These are phyloP conservation scores for Antechinus flavipes DNA, from an alignment of 2,113 vertebrate species.

Conservation along the genomic window DNA sequence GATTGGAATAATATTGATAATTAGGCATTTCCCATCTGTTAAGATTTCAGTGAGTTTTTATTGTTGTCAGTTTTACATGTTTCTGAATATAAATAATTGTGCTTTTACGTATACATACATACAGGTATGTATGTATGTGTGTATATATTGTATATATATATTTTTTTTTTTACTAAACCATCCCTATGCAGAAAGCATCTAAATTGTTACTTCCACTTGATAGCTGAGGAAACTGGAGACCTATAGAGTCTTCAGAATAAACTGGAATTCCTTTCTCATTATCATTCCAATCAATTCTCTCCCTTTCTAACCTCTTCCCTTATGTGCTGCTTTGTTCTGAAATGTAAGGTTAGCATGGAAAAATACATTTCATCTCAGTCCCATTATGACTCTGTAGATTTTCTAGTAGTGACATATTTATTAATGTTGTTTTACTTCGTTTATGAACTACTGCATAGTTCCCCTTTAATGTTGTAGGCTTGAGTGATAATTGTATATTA, in stretches of 20 bases:
- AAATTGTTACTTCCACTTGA: background rate
- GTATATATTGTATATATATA: no score
- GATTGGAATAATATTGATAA: background rate
- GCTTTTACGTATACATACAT: background rate
- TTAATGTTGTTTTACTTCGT: background rate
- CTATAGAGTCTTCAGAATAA: background rate
- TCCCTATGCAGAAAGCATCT: background rate
- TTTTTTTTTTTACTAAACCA: background rate
- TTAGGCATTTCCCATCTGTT: background rate
- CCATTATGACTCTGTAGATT: background rate
- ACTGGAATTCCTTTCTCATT: background rate
- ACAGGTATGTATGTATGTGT: no score
- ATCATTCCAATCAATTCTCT: background rate
- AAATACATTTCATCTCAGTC: background rate
- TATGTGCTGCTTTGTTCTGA: background rate
- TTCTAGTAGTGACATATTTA: background rate
- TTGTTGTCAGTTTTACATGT: background rate
- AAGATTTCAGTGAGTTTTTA: background rate
- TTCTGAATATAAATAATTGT: background rate
- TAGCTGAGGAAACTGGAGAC: background rate
- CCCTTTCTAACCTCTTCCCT: background rate
- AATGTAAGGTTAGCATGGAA: background rate
- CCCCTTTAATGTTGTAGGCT: background rate
- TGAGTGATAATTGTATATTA: background rate
- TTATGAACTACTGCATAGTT: background rate